Conservation (phyloP, 2,113 vertebrate genomes). For the Psophia crepitans region DNA sequence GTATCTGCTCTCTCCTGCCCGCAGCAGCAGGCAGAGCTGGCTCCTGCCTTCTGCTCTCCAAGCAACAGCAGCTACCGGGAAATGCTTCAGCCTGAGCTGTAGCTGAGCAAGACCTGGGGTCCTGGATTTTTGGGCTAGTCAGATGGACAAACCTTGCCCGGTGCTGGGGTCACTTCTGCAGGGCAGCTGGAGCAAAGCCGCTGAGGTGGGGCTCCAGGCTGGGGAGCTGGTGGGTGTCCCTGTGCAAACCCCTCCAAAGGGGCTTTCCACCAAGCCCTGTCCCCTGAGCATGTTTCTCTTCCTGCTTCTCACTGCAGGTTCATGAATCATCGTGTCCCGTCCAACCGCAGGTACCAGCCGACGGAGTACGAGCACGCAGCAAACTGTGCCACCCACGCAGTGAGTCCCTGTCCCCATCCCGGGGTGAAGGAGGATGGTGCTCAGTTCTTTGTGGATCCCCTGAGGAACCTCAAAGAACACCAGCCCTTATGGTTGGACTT, state of each 20-base stretch:
- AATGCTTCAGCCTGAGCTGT: background rate
- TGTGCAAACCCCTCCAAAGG: background rate
- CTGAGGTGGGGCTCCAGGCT: background rate
- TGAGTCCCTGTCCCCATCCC: slow-evolving; percentile 66
- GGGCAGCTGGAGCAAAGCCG: background rate
- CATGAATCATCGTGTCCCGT: slow-evolving; percentile 90
- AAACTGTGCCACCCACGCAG: slow-evolving; percentile 92
- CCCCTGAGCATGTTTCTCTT: background rate
- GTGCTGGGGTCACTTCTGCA: background rate
- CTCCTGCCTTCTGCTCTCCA: background rate
- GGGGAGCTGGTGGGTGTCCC: background rate
- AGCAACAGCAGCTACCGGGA: background rate
- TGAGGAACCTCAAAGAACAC: background rate
- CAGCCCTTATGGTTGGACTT: too few relatives aligned
- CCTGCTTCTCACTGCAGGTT: slow-evolving; percentile 76
- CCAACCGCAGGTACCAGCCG: slow-evolving; percentile 90
- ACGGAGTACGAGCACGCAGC: slow-evolving; percentile 93
- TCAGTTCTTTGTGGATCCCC: background rate
- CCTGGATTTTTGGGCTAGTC: background rate
- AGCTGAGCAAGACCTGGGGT: background rate
- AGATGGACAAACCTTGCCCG: background rate
- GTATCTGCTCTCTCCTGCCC: background rate
- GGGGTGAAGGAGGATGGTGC: fast-evolving
- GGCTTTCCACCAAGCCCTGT: fast-evolving
- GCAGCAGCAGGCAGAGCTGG: background rate